Evolutionary conservation across 2,888 invertebrate species (phyloP).

Genomic region (Drepana falcataria): DNA sequence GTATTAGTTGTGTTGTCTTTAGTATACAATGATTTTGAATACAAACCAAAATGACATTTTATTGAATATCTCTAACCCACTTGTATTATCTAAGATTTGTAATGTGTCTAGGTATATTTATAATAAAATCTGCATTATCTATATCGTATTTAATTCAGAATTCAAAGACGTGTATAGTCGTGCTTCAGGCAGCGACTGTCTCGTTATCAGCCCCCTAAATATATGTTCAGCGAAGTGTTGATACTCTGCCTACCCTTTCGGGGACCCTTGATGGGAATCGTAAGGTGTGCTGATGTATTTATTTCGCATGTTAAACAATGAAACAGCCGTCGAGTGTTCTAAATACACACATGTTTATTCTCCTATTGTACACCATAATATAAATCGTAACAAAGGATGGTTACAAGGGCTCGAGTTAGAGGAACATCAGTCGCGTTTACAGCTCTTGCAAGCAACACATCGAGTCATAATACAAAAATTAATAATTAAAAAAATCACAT

Average conservation of each 20-base stretch:
- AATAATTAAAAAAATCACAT: slow-evolving; percentile 46
- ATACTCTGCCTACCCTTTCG: too few species aligned
- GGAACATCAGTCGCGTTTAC: slow-evolving; percentile 72
- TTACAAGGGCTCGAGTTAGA: slow-evolving; percentile 56
- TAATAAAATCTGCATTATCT: slow-evolving; percentile 55
- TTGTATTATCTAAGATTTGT: slow-evolving; percentile 23
- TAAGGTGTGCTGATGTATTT: slow-evolving; percentile 5
- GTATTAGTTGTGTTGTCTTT: slow-evolving; percentile 11
- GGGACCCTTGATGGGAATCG: too few species aligned
- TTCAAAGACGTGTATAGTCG: too few species aligned
- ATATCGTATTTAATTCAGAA: slow-evolving; percentile 16
- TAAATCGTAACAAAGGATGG: slow-evolving; percentile 73
- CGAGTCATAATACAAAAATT: slow-evolving; percentile 51
- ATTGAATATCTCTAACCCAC: too few species aligned
- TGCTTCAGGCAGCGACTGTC: too few species aligned
- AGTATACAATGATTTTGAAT: too few species aligned
- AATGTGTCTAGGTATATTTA: slow-evolving; percentile 51
- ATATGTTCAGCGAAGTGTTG: too few species aligned
- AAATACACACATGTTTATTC: slow-evolving; percentile 76
- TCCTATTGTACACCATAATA: slow-evolving; percentile 71
- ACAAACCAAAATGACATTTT: too few species aligned
- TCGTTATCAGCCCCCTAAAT: too few species aligned
- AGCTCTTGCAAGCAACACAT: slow-evolving; percentile 62
- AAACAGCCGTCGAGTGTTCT: slow-evolving; percentile 61
- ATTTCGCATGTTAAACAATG: slow-evolving; percentile 33